phyloP scores from a whole-genome alignment of 1,140 invertebrate species.

The Procambarus clarkii region DNA sequence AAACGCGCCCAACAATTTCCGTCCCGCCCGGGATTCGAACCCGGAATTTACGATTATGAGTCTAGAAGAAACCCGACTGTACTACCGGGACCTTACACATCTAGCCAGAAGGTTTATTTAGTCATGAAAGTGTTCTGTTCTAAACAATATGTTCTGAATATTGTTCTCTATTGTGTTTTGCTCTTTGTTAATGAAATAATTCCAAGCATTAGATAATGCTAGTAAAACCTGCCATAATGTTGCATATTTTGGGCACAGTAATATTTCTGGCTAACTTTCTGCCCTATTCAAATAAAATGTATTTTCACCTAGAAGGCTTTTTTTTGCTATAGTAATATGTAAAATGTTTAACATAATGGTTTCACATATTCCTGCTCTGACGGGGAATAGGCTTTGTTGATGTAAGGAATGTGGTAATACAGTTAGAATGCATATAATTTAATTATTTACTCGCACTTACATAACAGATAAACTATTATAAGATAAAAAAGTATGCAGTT shows the following conservation, averaged over 20 bases:
- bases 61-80: too few relatives aligned
- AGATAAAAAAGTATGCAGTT: too few relatives aligned
- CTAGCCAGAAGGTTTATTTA: too few relatives aligned
- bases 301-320: neutral
- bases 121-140: too few relatives aligned
- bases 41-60: too few relatives aligned
- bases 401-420: neutral
- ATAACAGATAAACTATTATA: neutral
- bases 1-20: too few relatives aligned
- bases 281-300: neutral
- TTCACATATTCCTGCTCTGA: neutral
- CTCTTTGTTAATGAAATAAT: neutral
- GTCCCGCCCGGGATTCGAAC: too few relatives aligned
- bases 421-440: neutral
- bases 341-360: neutral
- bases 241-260: neutral
- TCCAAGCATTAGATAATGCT: neutral
- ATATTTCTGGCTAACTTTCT: neutral
- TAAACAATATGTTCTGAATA: neutral
- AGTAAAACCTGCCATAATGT: neutral
- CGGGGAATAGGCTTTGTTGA: neutral
- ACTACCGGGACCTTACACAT: too few relatives aligned
- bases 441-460: neutral
- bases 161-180: neutral
- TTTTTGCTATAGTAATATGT: neutral